Conservation (phyloP, 2,888 invertebrate genomes). For the Hedya salicella region DNA sequence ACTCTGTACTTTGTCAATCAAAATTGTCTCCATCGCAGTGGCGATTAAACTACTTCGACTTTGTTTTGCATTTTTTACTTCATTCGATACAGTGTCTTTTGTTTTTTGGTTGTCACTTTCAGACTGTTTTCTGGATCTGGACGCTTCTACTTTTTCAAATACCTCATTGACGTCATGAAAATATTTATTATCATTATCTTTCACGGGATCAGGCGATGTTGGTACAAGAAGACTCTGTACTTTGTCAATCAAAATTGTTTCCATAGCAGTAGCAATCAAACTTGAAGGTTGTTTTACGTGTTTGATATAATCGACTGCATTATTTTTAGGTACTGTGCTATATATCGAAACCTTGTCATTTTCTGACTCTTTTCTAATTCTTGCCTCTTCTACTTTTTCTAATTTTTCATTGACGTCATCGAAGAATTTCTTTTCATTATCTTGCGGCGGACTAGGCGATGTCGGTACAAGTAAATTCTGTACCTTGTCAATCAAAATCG, state of each 20-base stretch:
- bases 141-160: constrained; percentile 68
- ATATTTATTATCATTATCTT: constrained; percentile 64
- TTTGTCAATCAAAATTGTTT: constrained; percentile 84
- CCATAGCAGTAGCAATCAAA: constrained; percentile 82
- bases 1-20: constrained; percentile 82
- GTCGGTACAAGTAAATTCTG: constrained; percentile 73
- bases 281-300: constrained; percentile 44
- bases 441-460: constrained; percentile 63
- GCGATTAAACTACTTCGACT: constrained; percentile 76
- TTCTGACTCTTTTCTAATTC: constrained; percentile 46
- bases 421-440: constrained; percentile 69
- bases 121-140: constrained; percentile 49
- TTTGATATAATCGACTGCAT: too few relatives aligned
- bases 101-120: neutral
- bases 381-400: constrained; percentile 66
- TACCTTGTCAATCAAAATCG: constrained; percentile 83
- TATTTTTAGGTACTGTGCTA: too few relatives aligned
- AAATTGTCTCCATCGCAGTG: constrained; percentile 84
- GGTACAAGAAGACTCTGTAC: constrained; percentile 76
- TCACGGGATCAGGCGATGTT: constrained; percentile 66
- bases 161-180: constrained; percentile 74
- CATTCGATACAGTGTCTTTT: neutral
- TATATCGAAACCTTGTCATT: neutral
- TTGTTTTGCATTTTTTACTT: neutral
- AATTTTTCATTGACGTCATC: constrained; percentile 72